Percentiles rank a stretch among this genome's conserved stretches.
Conservation (phyloP, 64 coral and sea anemone species). For the Actinia tenebrosa region DNA sequence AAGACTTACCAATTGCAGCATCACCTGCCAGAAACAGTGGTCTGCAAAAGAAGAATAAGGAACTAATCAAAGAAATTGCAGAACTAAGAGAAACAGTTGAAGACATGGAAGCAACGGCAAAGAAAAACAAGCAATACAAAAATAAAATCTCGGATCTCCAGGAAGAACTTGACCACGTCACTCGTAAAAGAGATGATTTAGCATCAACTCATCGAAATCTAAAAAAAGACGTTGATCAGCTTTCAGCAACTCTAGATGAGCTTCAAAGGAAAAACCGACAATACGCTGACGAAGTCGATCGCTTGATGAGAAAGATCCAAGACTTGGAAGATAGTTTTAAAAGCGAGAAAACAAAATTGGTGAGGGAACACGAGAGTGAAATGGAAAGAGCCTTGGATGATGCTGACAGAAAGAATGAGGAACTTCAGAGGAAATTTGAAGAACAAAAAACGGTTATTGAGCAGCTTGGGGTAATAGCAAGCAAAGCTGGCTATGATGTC, state of each 20-base stretch:
- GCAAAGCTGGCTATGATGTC: constrained; percentile 30
- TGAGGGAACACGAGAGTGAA: constrained; percentile 57
- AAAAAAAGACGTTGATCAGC: constrained; percentile 66
- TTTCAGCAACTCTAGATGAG: constrained; percentile 56
- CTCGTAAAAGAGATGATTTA: constrained; percentile 73
- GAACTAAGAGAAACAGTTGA: constrained; percentile 71
- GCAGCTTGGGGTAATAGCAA: constrained; percentile 36
- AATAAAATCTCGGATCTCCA: constrained; percentile 72
- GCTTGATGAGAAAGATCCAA: constrained; percentile 61
- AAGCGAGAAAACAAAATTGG: constrained; percentile 47
- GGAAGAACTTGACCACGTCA: constrained; percentile 69
- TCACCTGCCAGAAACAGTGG: constrained; percentile 19
- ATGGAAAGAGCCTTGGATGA: constrained; percentile 63
- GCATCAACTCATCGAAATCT: constrained; percentile 55
- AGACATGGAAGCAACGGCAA: constrained; percentile 45
- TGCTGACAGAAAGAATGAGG: constrained; percentile 49
- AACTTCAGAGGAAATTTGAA: constrained; percentile 44
- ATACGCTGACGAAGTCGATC: constrained; percentile 64
- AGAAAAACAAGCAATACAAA: constrained; percentile 63
- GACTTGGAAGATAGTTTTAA: constrained; percentile 68
- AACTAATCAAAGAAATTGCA: constrained; percentile 58
- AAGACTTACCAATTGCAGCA: background rate
- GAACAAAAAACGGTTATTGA: constrained; percentile 48
- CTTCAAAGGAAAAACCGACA: constrained; percentile 54
- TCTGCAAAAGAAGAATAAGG: constrained; percentile 23